A percentile compares a stretch with the other conserved stretches of the same genome.
Evolutionary conservation across 2,113 vertebrate species (phyloP).

Genomic region (Pterocles burchelli): DNA sequence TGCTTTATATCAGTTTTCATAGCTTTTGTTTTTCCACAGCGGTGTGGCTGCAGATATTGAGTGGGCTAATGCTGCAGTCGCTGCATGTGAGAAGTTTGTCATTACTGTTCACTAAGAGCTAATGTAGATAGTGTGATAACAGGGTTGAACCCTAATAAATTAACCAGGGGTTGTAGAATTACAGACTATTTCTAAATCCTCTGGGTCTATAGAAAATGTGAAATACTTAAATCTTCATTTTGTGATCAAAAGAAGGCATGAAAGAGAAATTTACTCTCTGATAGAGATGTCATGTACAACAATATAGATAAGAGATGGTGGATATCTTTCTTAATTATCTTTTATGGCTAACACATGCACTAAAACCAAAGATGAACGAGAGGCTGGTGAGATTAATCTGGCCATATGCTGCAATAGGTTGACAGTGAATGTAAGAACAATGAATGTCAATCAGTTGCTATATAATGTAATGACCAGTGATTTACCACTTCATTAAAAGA

Average conservation of each 20-base stretch:
- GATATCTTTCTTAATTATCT: conserved; percentile 5
- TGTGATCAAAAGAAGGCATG: neutral
- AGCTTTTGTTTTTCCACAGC: neutral
- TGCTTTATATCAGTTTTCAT: neutral
- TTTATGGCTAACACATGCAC: neutral
- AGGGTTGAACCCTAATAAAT: neutral
- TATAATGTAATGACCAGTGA: conserved; percentile 26
- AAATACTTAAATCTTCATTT: conserved; percentile 42
- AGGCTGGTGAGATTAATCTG: conserved; percentile 23
- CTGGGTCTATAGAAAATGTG: neutral
- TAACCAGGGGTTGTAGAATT: neutral
- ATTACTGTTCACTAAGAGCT: neutral
- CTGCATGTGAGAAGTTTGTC: neutral
- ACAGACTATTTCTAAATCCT: neutral
- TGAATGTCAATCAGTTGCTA: conserved; percentile 20
- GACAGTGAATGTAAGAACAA: conserved; percentile 1
- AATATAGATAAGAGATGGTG: neutral
- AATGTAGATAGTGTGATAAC: neutral
- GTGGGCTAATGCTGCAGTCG: neutral
- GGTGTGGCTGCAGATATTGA: neutral
- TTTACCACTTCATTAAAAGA: conserved; percentile 41
- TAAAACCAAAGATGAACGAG: conserved; percentile 3
- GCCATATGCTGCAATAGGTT: neutral
- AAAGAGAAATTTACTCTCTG: neutral
- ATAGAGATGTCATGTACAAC: neutral